Base-by-base conservation (phyloP, 2,888 invertebrate genomes). In the Amaurobius ferox region DNA sequence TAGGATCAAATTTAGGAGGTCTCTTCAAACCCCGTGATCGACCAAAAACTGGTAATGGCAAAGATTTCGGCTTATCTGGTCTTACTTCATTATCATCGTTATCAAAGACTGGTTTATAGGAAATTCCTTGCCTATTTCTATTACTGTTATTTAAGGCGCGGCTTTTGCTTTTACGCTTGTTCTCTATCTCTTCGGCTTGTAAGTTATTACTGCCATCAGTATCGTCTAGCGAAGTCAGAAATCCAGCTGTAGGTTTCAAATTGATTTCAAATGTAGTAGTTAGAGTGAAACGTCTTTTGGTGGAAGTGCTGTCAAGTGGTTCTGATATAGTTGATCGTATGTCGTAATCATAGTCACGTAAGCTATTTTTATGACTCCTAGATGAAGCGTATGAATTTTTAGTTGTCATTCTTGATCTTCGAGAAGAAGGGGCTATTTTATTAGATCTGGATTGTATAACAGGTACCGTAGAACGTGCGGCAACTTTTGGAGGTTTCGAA, bases 1-100 rank as follows among this genome's bases (percentile, higher is more conserved):
- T 62, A 7, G 88, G 88, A 68, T 88, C 86, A 68, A 87, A 88
- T 28, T 79, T 74, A 0, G 88, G 86, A 44, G 81, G 81, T 30
- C 83, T 68, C 30, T 80, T 81, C 3, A 72, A 39, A n/a, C 86
- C 88, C 62, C 88, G 64, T 7, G 80, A 23, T 26, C 86, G 44
- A 30, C 80, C 86, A 39, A 88, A 86, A 7, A 86, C 80, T 16
- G 86, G 80, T n/a, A 86, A 55, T 19, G 88, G 86, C 19, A 88
- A 67, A 3, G 81, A 66, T 64, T 76, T 76, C 23, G 76, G 74
- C 9, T 64, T 68, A 39, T 83, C 86, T 29, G 64, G 26, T 13
- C 11, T 55, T 29, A 81, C 55, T 62, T 88, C 88, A 26, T 83
- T 86, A 35, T 79, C 80, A 28, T 81, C 87, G 2, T 32, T 80